Evolutionary conservation across 2,113 vertebrate genomes (phyloP), one percentile per base, ranked within the genome.

Genomic region (Nothobranchius kuhntae): DNA sequence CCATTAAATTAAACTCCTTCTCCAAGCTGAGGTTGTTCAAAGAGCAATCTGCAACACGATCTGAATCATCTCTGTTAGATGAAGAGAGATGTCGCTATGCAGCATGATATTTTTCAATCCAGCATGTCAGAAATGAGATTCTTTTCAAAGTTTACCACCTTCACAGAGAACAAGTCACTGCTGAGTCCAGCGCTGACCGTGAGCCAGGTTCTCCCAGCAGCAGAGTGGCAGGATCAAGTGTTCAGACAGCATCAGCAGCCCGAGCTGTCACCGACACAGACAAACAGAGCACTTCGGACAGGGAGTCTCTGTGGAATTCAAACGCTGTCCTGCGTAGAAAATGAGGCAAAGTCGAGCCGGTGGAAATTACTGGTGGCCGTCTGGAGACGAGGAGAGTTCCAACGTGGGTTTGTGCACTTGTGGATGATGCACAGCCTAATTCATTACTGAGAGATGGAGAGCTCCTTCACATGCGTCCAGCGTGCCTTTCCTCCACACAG

Each of bases 361-460:
- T 45, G 40, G 56, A 17, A 67, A 63, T 73, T 76, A 73, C 59
- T 3, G 48, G 35, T 0, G 24, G 21, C 50, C n/a, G 58, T 53
- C 40, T 66, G 40, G 53, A 58, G 44, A 52, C 5, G 0, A 4
- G 6, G 40, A 2, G 14, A 40, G 71, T 17, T 47, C 45, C 46
- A 9, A n/a, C 71, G 62, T 47, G 14, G 56, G 54, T 58, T 63
- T 6, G 3, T 59, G n/a, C 35, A 36, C 14, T 45, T 65, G 61
- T 67, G 51, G 13, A 12, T 62, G 61, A 73, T 55, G 65, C 56
- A 67, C 61, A 42, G 56, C 51, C 68, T 58, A 64, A 80, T 75
- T 81, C 69, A 76, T 69, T 55, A 69, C 65, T 53, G 17, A 24
- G 13, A 73, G 53, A 67, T 51, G 1, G 53, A 66, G 63, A 17